Evolutionary conservation across 1,140 invertebrate genomes (phyloP).

Genomic region (Melitaea cinxia): DNA sequence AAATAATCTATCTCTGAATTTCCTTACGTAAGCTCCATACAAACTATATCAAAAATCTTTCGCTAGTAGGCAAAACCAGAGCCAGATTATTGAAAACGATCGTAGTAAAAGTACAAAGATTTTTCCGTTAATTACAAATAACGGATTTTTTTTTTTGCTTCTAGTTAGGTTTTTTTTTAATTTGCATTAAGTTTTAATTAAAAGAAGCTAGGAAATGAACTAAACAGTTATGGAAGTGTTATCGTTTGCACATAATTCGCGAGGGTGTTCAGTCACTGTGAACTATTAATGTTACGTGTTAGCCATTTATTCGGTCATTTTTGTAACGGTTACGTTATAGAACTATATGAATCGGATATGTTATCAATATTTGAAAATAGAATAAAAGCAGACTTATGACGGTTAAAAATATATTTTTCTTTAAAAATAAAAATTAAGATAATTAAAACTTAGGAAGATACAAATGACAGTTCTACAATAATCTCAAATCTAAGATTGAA

Average conservation of each 20-base stretch:
- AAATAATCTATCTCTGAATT: too few relatives aligned
- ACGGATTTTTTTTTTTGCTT: not conserved
- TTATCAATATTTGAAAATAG: too few relatives aligned
- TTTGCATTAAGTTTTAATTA: not conserved
- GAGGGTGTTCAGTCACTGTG: constrained; percentile 25
- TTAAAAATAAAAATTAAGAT: too few relatives aligned
- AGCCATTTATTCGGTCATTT: constrained; percentile 23
- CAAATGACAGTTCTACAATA: too few relatives aligned
- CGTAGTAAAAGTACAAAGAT: not conserved
- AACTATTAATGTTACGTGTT: constrained; percentile 23
- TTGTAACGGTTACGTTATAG: constrained; percentile 17
- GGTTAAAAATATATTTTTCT: too few relatives aligned
- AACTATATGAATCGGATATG: not conserved
- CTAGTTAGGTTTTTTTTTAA: not conserved
- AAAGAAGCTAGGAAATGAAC: constrained; percentile 1
- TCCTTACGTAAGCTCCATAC: too few relatives aligned
- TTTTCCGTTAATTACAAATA: not conserved
- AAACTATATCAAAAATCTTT: too few relatives aligned
- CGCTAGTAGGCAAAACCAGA: too few relatives aligned
- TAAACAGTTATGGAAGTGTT: constrained; percentile 4
- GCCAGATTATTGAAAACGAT: too few relatives aligned
- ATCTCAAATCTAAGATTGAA: too few relatives aligned
- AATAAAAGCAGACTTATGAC: too few relatives aligned
- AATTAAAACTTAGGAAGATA: too few relatives aligned
- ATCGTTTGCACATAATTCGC: constrained; percentile 5